Percentiles rank a stretch among this genome's conserved stretches.
Evolutionary conservation across 2,888 invertebrate species (phyloP).

Genomic region (Leptopilina drosophilae): DNA sequence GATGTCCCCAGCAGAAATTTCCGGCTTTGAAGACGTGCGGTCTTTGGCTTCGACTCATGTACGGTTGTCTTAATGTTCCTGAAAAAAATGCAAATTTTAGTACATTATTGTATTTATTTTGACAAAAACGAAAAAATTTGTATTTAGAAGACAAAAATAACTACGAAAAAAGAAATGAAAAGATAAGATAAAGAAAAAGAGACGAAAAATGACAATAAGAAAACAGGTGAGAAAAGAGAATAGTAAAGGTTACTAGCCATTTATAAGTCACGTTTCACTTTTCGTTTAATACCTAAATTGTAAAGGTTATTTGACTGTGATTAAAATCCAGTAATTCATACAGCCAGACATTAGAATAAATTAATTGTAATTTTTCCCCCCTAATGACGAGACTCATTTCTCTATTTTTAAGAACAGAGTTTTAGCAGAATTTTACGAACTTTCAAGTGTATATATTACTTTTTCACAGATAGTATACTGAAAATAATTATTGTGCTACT

Average conservation of each 20-base stretch:
- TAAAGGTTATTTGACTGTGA: slow-evolving; percentile 1
- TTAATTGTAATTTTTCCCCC: background rate
- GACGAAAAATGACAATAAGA: background rate
- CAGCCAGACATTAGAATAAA: background rate
- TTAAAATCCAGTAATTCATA: background rate
- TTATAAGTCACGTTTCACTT: slow-evolving; percentile 9
- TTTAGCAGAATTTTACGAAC: background rate
- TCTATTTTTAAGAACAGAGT: too few species aligned
- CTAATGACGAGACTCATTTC: too few species aligned
- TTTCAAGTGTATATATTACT: background rate
- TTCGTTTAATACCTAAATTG: slow-evolving; percentile 26
- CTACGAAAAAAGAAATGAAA: too few species aligned
- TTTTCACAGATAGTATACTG: too few species aligned
- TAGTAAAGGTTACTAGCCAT: slow-evolving; percentile 20
- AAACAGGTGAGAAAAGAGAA: background rate
- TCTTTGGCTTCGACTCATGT: slow-evolving; percentile 75
- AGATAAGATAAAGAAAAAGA: too few species aligned
- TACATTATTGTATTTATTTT: too few species aligned
- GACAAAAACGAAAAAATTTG: background rate
- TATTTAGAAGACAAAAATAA: too few species aligned
- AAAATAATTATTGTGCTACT: background rate
- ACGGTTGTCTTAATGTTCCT: slow-evolving; percentile 58
- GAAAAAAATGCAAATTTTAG: slow-evolving; percentile 10
- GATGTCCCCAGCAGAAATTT: slow-evolving; percentile 79
- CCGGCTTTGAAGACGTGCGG: slow-evolving; percentile 76